These are phyloP conservation scores for Leptopilina myrica DNA, from an alignment of 2,888 invertebrate species.

Conservation along the genomic window DNA sequence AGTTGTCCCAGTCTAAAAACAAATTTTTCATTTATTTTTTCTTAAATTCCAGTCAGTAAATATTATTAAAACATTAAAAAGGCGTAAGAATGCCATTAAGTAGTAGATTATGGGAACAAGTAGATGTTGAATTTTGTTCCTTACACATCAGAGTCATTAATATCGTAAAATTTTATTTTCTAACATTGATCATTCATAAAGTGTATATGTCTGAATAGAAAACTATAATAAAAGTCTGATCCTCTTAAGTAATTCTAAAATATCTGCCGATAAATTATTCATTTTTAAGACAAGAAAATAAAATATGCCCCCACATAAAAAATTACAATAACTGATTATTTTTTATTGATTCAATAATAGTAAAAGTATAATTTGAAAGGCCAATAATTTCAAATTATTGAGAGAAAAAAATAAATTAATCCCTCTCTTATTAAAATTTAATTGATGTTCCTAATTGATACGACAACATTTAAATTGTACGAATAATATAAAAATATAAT, in stretches of 20 bases:
- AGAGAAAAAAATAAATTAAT: no score
- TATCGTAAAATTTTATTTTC: conserved; percentile 9
- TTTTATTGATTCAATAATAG: not conserved
- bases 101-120: not conserved
- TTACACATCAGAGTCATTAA: not conserved
- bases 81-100: not conserved
- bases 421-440: no score
- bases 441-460: no score
- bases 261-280: not conserved
- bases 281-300: not conserved
- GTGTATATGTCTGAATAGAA: not conserved
- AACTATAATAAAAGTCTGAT: not conserved
- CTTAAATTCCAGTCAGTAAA: not conserved
- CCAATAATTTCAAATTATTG: no score
- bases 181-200: not conserved
- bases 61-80: not conserved
- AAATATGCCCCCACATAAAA: not conserved
- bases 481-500: no score
- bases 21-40: no score
- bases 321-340: conserved; percentile 8
- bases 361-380: not conserved
- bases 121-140: not conserved
- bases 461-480: no score
- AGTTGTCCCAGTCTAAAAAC: no score
- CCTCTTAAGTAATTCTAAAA: not conserved